phyloP scores from a whole-genome alignment of 2,888 invertebrate species.

The Drosophila prolongata region DNA sequence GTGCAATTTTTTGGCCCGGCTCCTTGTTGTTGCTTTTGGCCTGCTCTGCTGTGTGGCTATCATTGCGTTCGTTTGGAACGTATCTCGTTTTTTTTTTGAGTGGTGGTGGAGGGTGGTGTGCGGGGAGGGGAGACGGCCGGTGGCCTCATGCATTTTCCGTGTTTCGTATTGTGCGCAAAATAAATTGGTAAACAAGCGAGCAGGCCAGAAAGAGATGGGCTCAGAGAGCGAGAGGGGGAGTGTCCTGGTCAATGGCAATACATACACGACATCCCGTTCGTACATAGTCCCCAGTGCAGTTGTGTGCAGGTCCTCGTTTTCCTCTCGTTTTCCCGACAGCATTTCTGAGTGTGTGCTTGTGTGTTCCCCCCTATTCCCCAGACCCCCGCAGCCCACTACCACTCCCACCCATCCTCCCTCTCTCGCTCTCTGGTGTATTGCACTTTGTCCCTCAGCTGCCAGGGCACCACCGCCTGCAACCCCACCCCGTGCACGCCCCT shows the following conservation, averaged over 20 bases:
- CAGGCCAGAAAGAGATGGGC: slow-evolving; percentile 49
- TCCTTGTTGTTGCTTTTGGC: slow-evolving; percentile 17
- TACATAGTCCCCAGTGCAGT: slow-evolving; percentile 55
- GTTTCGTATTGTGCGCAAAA: slow-evolving; percentile 80
- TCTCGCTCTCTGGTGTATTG: slow-evolving; percentile 40
- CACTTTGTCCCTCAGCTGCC: slow-evolving; percentile 63
- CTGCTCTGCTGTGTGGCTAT: slow-evolving; percentile 33
- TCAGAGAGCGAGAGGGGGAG: slow-evolving; percentile 11
- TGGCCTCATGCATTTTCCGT: slow-evolving; percentile 76
- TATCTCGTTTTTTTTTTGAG: slow-evolving; percentile 17
- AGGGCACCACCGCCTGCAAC: slow-evolving; percentile 7
- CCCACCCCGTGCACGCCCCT: slow-evolving; percentile 30
- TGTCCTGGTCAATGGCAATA: slow-evolving; percentile 70
- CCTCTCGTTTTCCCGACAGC: slow-evolving; percentile 34
- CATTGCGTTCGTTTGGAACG: slow-evolving; percentile 42
- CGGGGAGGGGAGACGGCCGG: neutral
- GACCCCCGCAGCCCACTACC: neutral
- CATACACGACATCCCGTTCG: slow-evolving; percentile 68
- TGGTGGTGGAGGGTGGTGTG: neutral
- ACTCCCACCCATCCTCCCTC: neutral
- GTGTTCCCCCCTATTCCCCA: neutral
- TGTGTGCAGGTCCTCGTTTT: slow-evolving; percentile 34
- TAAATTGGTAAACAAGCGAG: slow-evolving; percentile 78
- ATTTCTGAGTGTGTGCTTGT: slow-evolving; percentile 17
- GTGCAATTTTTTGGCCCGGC: slow-evolving; percentile 43